A percentile compares a stretch with the other conserved stretches of the same genome.
Conservation (phyloP, 1,140 invertebrate species). For the Drosophila navojoa region DNA sequence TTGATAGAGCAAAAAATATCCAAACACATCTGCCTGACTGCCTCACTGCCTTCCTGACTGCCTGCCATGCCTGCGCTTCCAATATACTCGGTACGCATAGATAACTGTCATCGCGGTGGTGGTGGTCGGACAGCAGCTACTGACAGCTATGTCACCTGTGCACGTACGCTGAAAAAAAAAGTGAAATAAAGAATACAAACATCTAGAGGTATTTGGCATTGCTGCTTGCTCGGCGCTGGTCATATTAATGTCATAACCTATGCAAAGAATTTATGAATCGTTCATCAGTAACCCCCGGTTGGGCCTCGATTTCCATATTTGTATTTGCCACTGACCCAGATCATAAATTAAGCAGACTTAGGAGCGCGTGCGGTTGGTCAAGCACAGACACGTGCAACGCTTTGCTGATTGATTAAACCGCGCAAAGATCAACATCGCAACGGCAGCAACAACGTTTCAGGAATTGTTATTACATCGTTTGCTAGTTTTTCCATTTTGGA, state of each 20-base stretch:
- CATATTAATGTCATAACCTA: slow-evolving; percentile 54
- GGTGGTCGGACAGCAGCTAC: not conserved
- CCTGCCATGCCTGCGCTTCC: slow-evolving; percentile 6
- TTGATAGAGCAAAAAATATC: slow-evolving; percentile 60
- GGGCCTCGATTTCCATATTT: slow-evolving; percentile 50
- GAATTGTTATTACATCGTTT: slow-evolving; percentile 79
- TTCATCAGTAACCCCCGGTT: slow-evolving; percentile 50
- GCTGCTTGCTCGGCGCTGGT: slow-evolving; percentile 19
- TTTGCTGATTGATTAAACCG: slow-evolving; percentile 80
- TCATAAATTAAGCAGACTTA: slow-evolving; percentile 67
- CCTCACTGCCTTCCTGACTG: slow-evolving; percentile 7
- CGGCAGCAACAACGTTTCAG: slow-evolving; percentile 56
- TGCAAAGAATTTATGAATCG: slow-evolving; percentile 69
- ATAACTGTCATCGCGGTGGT: slow-evolving; percentile 55
- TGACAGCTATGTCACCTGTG: slow-evolving; percentile 76
- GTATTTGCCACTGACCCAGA: slow-evolving; percentile 52
- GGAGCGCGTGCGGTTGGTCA: slow-evolving; percentile 10
- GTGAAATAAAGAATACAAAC: not conserved
- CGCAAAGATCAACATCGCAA: slow-evolving; percentile 52
- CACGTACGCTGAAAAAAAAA: slow-evolving; percentile 53
- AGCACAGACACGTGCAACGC: slow-evolving; percentile 60
- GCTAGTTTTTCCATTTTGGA: slow-evolving; percentile 38
- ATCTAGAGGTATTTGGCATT: slow-evolving; percentile 44
- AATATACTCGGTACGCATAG: slow-evolving; percentile 34
- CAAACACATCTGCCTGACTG: slow-evolving; percentile 12